A percentile compares a stretch with the other conserved stretches of the same genome.
phyloP scores from a whole-genome alignment of 2,888 invertebrate genomes.

The Orthosia gracilis region DNA sequence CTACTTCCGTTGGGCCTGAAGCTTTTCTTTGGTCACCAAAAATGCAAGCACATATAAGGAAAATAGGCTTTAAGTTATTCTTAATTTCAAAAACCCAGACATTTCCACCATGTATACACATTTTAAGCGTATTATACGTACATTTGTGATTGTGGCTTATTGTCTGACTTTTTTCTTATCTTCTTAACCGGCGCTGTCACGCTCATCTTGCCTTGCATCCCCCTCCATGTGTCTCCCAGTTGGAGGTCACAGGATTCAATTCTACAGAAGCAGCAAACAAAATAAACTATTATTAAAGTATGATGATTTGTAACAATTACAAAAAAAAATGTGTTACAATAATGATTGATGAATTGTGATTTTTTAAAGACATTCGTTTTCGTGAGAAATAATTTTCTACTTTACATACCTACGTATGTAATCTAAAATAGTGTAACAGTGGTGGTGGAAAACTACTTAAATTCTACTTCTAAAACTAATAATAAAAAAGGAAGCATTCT shows the following conservation, averaged over 20 bases:
- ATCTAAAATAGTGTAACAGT: constrained; percentile 62
- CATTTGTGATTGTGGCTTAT: constrained; percentile 93
- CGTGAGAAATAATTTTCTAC: constrained; percentile 45
- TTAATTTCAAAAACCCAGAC: constrained; percentile 68
- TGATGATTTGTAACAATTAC: constrained; percentile 68
- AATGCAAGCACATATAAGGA: constrained; percentile 41
- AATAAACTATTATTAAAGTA: constrained; percentile 84
- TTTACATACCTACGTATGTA: constrained; percentile 52
- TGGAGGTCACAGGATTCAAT: constrained; percentile 97
- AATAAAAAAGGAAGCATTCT: constrained; percentile 74
- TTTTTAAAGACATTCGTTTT: constrained; percentile 53
- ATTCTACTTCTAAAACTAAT: constrained; percentile 62
- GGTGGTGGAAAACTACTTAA: constrained; percentile 65
- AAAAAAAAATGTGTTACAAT: constrained; percentile 67
- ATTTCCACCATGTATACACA: constrained; percentile 75
- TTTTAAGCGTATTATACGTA: constrained; percentile 88
- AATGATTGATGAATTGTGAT: constrained; percentile 63
- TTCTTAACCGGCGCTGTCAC: constrained; percentile 93
- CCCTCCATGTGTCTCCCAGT: constrained; percentile 93
- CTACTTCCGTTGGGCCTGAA: constrained; percentile 2
- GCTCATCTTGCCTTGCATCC: constrained; percentile 97
- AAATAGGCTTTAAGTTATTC: constrained; percentile 57
- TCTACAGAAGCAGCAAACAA: constrained; percentile 93
- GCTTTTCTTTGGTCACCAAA: constrained; percentile 12
- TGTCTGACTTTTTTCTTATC: constrained; percentile 93